Percentiles rank a stretch among this genome's conserved stretches.
Conservation (phyloP, 2,888 invertebrate species). For the Myathropa florea region DNA sequence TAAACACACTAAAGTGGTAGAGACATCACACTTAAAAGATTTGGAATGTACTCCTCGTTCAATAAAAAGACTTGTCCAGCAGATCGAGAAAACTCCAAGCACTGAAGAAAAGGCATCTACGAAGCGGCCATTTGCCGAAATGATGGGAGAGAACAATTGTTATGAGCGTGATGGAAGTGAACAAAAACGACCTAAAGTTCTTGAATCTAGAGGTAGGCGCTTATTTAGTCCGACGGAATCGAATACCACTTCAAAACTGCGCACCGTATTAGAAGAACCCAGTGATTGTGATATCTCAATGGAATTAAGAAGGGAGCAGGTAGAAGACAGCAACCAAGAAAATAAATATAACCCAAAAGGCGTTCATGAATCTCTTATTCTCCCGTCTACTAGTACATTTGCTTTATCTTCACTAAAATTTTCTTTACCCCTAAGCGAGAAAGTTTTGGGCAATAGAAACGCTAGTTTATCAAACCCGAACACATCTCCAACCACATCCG, state of each 20-base stretch:
- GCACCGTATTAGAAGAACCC: not conserved
- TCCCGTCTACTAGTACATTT: conserved; percentile 47
- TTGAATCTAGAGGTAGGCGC: conserved; percentile 79
- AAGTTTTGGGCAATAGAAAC: conserved; percentile 72
- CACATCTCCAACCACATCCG: conserved; percentile 73
- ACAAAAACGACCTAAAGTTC: conserved; percentile 80
- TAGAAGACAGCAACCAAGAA: conserved; percentile 75
- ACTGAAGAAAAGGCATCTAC: conserved; percentile 76
- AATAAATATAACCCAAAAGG: conserved; percentile 53
- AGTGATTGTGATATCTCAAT: not conserved
- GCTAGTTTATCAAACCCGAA: conserved; percentile 63
- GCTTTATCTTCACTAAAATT: conserved; percentile 54
- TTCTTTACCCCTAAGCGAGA: conserved; percentile 76
- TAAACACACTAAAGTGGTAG: conserved; percentile 63
- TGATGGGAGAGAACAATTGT: conserved; percentile 74
- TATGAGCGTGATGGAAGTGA: conserved; percentile 72
- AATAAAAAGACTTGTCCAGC: conserved; percentile 80
- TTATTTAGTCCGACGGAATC: conserved; percentile 81
- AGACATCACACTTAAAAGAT: conserved; percentile 76
- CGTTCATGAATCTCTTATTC: not conserved
- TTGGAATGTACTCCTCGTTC: conserved; percentile 82
- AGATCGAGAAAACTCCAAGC: conserved; percentile 77
- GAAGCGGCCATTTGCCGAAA: conserved; percentile 78
- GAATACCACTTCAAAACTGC: not conserved
- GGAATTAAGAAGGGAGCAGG: conserved; percentile 58